Evolutionary conservation across 2,888 invertebrate genomes (phyloP), one percentile per base, ranked within the genome.

Genomic region (Nymphalis c-album): DNA sequence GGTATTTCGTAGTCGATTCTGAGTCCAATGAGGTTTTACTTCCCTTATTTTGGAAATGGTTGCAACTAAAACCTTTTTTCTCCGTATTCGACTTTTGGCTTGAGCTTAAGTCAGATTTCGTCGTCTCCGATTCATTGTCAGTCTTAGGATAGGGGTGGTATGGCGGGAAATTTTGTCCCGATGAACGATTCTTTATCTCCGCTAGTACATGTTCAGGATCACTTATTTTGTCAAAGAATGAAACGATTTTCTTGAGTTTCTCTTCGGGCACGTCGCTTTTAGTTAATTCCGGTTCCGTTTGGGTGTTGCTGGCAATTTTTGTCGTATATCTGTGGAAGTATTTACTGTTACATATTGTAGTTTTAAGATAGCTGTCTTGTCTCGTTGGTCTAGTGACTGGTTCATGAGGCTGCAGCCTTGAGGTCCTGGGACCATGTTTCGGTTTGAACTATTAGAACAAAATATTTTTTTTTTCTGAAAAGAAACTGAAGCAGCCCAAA

Each of bases 211-310:
- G 81, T 3, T 85, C 85, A 0, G 85, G 80, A 31, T 88, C 81
- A 0, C 78, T 71, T 0, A 91, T 82, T 72, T 88, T 90, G 47
- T 91, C 91, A 65, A 91, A 89, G 68, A 91, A 91, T 0, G 91
- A 90, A 0, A 91, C 88, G 0, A 91, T 86, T 68, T 90, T 90
- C 76, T 89, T 91, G 1, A 91, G 62, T 68, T 91, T 91, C 6
- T 88, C 90, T 57, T 90, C 86, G 0, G 83, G 80, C 0, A 87
- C 76, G 0, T 81, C 78, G 13, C 69, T 70, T 73, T 80, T 79
- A 0, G 73, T 47, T 3, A 76, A 8, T 17, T 85, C 84, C 0
- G 87, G 82, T 0, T 90, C 89, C 0, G 88, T 89, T 73, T 90
- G 88, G 0, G 90, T 89, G 62, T 79, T 76, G 68, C 78, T 84